Evolutionary conservation across 2,797 vertebrate species (phyloP), one percentile per base, ranked within the genome.

Genomic region (Sebastiscus tertius): DNA sequence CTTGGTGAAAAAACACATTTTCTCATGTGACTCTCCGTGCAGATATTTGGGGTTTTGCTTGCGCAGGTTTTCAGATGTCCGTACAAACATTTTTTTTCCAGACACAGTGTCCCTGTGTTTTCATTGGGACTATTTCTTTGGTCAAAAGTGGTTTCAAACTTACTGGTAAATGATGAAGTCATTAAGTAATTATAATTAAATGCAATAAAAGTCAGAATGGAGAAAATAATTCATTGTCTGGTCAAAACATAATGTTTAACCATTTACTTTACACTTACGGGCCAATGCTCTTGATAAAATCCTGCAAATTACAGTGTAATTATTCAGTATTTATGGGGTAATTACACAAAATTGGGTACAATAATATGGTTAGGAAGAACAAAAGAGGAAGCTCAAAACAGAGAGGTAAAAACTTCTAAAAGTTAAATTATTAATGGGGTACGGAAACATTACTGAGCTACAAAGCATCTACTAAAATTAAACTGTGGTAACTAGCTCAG

Each of bases 41-140:
- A 72, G 18, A 87, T 34, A 81, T 54, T 27, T 73, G 33, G 56
- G 55, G 56, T 65, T 86, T 80, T 62, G 29, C 66, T 69, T 62
- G 24, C 6, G 7, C 75, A 69, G 22, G 27, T 63, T 88, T 79
- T 76, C 27, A 77, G 52, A 72, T 73, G 49, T 26, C 22, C 1
- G 4, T 49, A 12, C 8, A 64, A 26, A 46, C 6, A 9, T 26
- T 8, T 13, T 29, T 66, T 60, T 36, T 61, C 18, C n/a, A 10
- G 29, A 34, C 22, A 67, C 33, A 20, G 11, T 42, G n/a, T 54
- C 56, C 55, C 55, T 2, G 6, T 72, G 56, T 74, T 55, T 67
- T 61, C 26, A 39, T 6, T 8, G 20, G 18, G 6, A 31, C 18
- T 14, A n/a, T 66, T 66, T 26, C 3, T 9, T 49, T 14, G n/a